Evolutionary conservation across 1,140 invertebrate genomes (phyloP), one percentile per base, ranked within the genome.

Genomic region (Tribolium castaneum): DNA sequence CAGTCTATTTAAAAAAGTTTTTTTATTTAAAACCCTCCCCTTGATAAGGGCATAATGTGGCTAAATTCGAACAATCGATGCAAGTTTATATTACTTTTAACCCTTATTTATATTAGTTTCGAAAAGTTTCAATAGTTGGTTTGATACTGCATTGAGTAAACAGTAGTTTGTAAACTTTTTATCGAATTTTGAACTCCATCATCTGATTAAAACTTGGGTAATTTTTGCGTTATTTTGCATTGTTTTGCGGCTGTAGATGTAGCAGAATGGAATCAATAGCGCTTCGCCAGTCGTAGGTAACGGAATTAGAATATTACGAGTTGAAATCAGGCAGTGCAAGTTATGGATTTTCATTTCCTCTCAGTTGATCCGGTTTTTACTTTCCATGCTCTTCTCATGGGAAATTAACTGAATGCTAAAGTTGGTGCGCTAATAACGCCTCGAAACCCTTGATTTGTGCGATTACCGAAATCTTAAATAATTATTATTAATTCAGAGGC

Each of bases 321-420:
- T 66, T 51, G 75, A 75, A 80, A 79, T 79, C 78, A 79, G 66
- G 70, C 50, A 49, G 52, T 71, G 59, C 73, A 74, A 76, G 74
- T 79, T 75, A 80, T 80, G 76, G 70, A 78, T 80, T 80, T 78
- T 76, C 76, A 78, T 80, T 80, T 80, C 79, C 79, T 80, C 66
- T 62, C 52, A 56, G 75, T 52, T 75, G 73, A 78, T 80, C 62
- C 77, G 76, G 75, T 80, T 80, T 80, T 78, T 78, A 56, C 62
- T 66, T 78, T 78, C 62, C 59, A 35, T 54, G 59, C 59, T 76
- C 70, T 76, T 50, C 79, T 78, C 76, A 10, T 45, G 79, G 79
- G 76, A 80, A 80, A 80, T 78, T 78, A 78, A 70, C 35, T 71
- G 70, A 66, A 66, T 66, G 59, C 30, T 66, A 72, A 45, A 74